Percentiles rank a stretch among this genome's conserved stretches.
phyloP scores from a whole-genome alignment of 2,888 invertebrate genomes.

The Clitarchus hookeri region DNA sequence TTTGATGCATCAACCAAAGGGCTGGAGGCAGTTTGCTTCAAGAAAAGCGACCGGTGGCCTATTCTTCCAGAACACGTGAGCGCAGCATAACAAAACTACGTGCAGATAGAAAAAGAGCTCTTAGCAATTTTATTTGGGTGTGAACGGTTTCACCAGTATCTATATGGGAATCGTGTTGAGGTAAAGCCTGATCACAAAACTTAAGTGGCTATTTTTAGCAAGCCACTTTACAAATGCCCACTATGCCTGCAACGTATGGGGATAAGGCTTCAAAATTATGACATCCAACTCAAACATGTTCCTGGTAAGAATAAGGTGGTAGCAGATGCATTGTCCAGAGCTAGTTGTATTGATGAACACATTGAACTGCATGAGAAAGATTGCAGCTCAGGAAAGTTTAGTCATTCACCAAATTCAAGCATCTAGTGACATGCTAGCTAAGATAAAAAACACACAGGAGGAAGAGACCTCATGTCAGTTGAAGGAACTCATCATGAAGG shows the following conservation, averaged over 20 bases:
- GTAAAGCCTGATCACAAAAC: not conserved
- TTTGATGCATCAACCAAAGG: not conserved
- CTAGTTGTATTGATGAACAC: not conserved
- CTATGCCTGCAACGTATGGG: not conserved
- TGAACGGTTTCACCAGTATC: not conserved
- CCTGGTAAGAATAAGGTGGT: too few relatives aligned
- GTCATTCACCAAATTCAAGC: not conserved
- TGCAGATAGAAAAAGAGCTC: not conserved
- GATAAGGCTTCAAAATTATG: not conserved
- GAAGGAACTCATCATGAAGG: not conserved
- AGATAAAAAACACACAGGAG: not conserved
- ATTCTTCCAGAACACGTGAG: not conserved
- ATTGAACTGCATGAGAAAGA: not conserved
- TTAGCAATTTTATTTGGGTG: not conserved
- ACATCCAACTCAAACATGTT: not conserved
- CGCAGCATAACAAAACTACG: not conserved
- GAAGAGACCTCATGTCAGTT: not conserved
- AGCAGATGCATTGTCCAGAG: not conserved
- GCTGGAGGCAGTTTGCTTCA: not conserved
- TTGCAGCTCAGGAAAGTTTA: not conserved
- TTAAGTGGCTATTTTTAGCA: not conserved
- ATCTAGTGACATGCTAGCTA: not conserved
- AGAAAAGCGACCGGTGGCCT: not conserved
- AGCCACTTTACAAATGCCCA: not conserved
- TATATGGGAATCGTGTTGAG: not conserved